phyloP scores from a whole-genome alignment of 92 coral and sea anemone species.

The Blastomussa wellsi region DNA sequence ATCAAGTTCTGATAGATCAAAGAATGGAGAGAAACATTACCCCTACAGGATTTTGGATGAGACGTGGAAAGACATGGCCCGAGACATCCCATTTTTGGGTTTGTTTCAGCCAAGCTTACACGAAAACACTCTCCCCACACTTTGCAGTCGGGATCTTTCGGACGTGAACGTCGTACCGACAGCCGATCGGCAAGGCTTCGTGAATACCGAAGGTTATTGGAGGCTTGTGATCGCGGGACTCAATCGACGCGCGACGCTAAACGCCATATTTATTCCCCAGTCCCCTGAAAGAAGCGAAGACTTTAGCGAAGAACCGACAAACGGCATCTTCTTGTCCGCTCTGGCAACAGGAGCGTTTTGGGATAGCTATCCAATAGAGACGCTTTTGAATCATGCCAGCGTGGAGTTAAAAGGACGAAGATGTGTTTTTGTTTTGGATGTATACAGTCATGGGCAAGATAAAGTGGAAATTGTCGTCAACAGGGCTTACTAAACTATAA shows the following conservation, averaged over 20 bases:
- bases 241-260: slow-evolving; percentile 51
- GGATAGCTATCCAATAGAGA: slow-evolving; percentile 19
- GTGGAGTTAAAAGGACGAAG: slow-evolving; percentile 45
- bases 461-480: slow-evolving; percentile 43
- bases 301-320: background rate
- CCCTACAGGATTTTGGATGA: slow-evolving; percentile 47
- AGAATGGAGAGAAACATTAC: slow-evolving; percentile 19
- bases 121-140: slow-evolving; percentile 26
- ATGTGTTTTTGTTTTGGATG: slow-evolving; percentile 52
- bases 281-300: background rate
- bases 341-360: slow-evolving; percentile 38
- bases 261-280: slow-evolving; percentile 57
- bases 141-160: slow-evolving; percentile 39
- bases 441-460: slow-evolving; percentile 50
- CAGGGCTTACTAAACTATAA: slow-evolving; percentile 45
- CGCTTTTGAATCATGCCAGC: slow-evolving; percentile 43
- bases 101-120: slow-evolving; percentile 30
- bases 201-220: slow-evolving; percentile 49
- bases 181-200: slow-evolving; percentile 57
- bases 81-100: slow-evolving; percentile 23
- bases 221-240: slow-evolving; percentile 59
- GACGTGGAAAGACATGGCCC: slow-evolving; percentile 1
- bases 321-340: slow-evolving; percentile 50
- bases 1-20: background rate
- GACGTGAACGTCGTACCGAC: slow-evolving; percentile 35